These are phyloP conservation scores for Philaethria dido DNA, from an alignment of 2,888 invertebrate genomes.

Conservation along the genomic window DNA sequence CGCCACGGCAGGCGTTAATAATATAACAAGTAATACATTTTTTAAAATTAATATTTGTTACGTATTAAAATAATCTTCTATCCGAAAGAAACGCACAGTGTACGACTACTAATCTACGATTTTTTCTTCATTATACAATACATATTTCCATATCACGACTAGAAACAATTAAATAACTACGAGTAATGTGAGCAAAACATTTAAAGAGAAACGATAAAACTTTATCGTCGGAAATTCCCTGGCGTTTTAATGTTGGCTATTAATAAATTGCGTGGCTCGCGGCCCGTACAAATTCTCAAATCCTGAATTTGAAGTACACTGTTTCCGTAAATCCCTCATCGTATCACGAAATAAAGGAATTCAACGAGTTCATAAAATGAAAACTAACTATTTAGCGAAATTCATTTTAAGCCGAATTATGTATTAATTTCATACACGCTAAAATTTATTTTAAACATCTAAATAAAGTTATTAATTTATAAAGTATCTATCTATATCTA, in stretches of 20 bases:
- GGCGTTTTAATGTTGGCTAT: conserved; percentile 23
- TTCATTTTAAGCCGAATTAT: background rate
- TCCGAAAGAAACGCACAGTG: background rate
- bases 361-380: conserved; percentile 15
- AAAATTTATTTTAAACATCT: background rate
- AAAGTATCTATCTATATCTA: too few relatives aligned
- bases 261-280: conserved; percentile 25
- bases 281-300: conserved; percentile 25
- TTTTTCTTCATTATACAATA: too few relatives aligned
- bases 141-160: background rate
- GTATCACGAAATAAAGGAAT: conserved; percentile 22
- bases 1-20: too few relatives aligned
- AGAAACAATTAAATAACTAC: conserved; percentile 9
- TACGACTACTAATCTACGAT: background rate
- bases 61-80: too few relatives aligned
- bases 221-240: conserved; percentile 17
- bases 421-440: background rate
- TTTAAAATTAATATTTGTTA: too few relatives aligned
- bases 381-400: background rate
- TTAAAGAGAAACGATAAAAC: conserved; percentile 22
- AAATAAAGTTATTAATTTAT: background rate
- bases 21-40: too few relatives aligned
- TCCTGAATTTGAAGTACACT: conserved; percentile 22
- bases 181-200: conserved; percentile 19
- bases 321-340: conserved; percentile 18